Base-by-base conservation (phyloP, 2,888 invertebrate species). In the Tenthredo mesomela region DNA sequence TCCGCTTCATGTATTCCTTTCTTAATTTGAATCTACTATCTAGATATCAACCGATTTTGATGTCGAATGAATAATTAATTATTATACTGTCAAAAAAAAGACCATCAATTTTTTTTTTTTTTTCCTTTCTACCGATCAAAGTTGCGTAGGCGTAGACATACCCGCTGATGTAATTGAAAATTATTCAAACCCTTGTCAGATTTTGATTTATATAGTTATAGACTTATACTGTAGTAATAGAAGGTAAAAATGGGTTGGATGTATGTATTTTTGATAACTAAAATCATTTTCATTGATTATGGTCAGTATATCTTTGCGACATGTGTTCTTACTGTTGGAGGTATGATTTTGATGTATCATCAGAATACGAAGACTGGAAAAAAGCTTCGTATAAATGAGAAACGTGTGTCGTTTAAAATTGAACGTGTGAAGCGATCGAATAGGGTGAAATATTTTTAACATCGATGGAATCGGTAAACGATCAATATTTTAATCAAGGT, bases 351-450 rank as follows among this genome's bases (percentile, higher is more conserved):
- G 5, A n/a, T 40, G 12, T 40, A 61, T 21, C 15, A n/a, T 61
- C 40, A 61, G 15, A 33, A 33, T 25, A 43, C 2, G 33, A 58
- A 33, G 10, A 33, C 33, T 10, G 21, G 9, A 12, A 61, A 3
- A 2, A 50, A 54, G n/a, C 37, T 37, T 40, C 37, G n/a, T 7
- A 9, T n/a, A 1, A 78, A 10, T n/a, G 18, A 37, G 21, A 78
- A 78, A 61, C 78, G 78, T 18, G 78, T 78, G n/a, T 61, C 78
- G 50, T 78, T 78, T 6, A 61, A 78, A 21, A 54, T 78, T 21
- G 58, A 78, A 21, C 47, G 50, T 21, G 40, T 29, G 21, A 21
- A 61, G 2, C 18, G 21, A 58, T 37, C 78, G 5, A 12, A 78
- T 5, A 33, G 58, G 58, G 12, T 78, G 37, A 58, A 78, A 61